Conservation (phyloP, 92 coral and sea anemone genomes). For the Siderastrea radians region DNA sequence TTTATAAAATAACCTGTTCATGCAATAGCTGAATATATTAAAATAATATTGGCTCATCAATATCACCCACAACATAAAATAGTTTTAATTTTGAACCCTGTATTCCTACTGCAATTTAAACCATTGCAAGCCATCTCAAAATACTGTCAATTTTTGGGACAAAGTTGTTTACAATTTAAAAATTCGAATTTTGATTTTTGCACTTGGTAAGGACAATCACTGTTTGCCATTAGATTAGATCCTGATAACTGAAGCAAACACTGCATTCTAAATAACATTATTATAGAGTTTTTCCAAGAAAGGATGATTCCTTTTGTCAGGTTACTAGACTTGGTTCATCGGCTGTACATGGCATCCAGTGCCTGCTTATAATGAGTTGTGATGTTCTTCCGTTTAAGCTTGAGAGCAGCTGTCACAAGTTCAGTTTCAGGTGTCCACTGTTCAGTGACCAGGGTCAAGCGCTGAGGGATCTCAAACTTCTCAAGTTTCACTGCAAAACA, state of each 20-base stretch:
- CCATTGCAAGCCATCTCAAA: not conserved
- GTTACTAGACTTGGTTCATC: not conserved
- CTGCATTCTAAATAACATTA: not conserved
- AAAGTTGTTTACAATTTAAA: too few relatives aligned
- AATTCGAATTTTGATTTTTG: not conserved
- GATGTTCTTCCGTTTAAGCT: slow-evolving; percentile 94
- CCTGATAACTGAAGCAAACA: not conserved
- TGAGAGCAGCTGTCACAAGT: slow-evolving; percentile 94
- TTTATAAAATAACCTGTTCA: slow-evolving; percentile 1
- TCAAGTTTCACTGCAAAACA: slow-evolving; percentile 86
- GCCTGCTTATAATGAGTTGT: slow-evolving; percentile 76
- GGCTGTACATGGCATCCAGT: slow-evolving; percentile 85
- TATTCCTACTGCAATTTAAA: not conserved
- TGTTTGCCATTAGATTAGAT: not conserved
- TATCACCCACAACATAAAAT: not conserved
- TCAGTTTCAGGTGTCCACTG: slow-evolving; percentile 99
- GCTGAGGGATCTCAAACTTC: slow-evolving; percentile 97
- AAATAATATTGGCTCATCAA: not conserved
- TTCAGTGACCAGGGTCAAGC: slow-evolving; percentile 85
- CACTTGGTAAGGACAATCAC: not conserved
- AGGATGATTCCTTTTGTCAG: not conserved
- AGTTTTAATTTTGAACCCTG: not conserved
- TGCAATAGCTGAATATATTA: slow-evolving; percentile 4
- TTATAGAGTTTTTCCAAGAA: not conserved
- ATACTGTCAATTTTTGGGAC: not conserved